Evolutionary conservation across 2,113 vertebrate genomes (phyloP).

Genomic region (Anarhynchus alexandrinus): DNA sequence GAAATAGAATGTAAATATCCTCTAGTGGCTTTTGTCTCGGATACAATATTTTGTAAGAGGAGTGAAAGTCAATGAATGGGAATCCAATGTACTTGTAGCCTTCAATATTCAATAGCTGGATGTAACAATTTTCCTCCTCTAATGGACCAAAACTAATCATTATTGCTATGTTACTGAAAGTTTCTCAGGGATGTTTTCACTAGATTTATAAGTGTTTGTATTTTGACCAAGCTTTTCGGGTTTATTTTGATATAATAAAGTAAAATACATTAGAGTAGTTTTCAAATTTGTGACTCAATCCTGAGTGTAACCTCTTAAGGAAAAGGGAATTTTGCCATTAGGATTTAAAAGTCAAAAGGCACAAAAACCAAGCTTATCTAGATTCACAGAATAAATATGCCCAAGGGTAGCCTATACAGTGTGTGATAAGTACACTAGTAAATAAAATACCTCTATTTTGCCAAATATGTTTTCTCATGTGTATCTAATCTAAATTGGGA

Average conservation of each 20-base stretch:
- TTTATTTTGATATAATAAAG: not conserved
- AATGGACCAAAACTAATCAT: conserved; percentile 15
- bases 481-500: not conserved
- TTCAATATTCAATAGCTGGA: not conserved
- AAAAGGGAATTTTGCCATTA: conserved; percentile 49
- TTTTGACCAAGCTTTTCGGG: not conserved
- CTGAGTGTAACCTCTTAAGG: not conserved
- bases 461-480: not conserved
- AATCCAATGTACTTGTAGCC: not conserved
- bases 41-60: not conserved
- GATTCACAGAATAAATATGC: not conserved
- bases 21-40: not conserved
- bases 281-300: not conserved
- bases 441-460: conserved; percentile 20
- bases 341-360: not conserved
- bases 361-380: not conserved
- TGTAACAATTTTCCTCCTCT: not conserved
- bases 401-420: not conserved
- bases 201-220: conserved; percentile 4
- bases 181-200: conserved; percentile 54
- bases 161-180: not conserved
- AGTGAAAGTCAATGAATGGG: not conserved
- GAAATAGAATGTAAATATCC: not conserved
- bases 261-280: not conserved
- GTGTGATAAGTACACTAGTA: not conserved